Conservation (phyloP, 2,113 vertebrate genomes). For the Myotis lucifugus region DNA sequence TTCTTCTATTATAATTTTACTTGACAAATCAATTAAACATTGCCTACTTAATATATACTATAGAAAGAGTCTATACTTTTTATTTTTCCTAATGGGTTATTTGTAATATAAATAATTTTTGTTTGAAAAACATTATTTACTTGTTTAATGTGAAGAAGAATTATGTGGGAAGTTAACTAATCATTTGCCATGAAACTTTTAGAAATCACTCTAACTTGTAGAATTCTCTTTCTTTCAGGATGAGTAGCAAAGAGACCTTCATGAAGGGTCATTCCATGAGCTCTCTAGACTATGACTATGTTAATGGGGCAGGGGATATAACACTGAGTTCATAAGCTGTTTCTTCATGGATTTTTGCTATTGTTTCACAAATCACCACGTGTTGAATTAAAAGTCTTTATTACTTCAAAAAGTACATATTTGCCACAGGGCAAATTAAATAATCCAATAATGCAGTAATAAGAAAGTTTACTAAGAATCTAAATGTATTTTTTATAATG, state of each 20-base stretch:
- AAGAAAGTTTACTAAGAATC: background rate
- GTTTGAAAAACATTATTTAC: background rate
- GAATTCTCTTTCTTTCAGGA: background rate
- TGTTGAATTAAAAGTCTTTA: background rate
- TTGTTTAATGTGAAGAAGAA: background rate
- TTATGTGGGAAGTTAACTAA: background rate
- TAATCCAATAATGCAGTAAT: background rate
- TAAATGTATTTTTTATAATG: background rate
- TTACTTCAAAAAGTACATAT: background rate
- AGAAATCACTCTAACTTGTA: background rate
- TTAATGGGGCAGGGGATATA: background rate
- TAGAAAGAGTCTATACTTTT: background rate
- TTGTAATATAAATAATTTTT: slow-evolving; percentile 6
- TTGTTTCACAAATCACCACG: background rate
- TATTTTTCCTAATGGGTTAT: background rate
- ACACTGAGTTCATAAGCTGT: background rate
- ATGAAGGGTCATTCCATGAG: background rate
- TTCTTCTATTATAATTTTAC: background rate
- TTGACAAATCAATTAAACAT: background rate
- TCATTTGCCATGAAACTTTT: background rate
- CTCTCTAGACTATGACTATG: background rate
- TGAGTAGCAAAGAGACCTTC: background rate
- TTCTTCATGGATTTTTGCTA: background rate
- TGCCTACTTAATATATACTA: background rate
- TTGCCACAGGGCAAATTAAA: background rate